Evolutionary conservation across 2,888 invertebrate genomes (phyloP), one percentile per base, ranked within the genome.

Genomic region (Acleris emargana): DNA sequence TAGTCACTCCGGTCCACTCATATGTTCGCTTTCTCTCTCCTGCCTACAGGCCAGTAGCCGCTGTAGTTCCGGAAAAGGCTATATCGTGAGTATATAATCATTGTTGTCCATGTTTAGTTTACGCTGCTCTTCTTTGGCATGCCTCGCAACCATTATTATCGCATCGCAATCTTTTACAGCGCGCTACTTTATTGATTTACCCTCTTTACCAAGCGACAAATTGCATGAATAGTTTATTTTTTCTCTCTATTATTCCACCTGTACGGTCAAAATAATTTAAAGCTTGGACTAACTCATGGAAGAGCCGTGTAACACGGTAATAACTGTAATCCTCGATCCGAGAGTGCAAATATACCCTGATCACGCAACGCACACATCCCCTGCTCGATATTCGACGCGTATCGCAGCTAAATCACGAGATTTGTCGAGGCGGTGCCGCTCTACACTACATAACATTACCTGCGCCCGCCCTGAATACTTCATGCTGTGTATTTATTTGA

Each of bases 31-130:
- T 91, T 93, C 88, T 90, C 85, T 93, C 88, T 88, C 89, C 87
- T 94, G 94, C 89, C 88, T 88, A 88, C 94, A 97, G 97, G 96
- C 96, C 93, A 96, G 96, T 95, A 97, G 96, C 94, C 96, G 96
- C 94, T 96, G 97, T 94, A 97, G 96, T 94, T 97, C 96, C 94
- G 97, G 96, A 94, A 97, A 96, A 95, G 97, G 97, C 95, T 97
- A 97, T 96, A 97, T 97, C 97, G 97, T 97, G 94, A 96, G 97
- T 97, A 94, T 97, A 94, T 92, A 84, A 78, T 80, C 85, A 86
- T 83, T 87, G 85, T 88, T 89, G 86, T 87, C 86, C 80, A 83
- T 82, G 80, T 84, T 81, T 82, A 80, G 76, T 78, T 71, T 78
- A 73, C 79, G 70, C 71, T 74, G 71, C 75, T 78, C 78, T 76